A percentile compares a stretch with the other conserved stretches of the same genome.
phyloP scores from a whole-genome alignment of 2,888 invertebrate species.

The Parnassius apollo region DNA sequence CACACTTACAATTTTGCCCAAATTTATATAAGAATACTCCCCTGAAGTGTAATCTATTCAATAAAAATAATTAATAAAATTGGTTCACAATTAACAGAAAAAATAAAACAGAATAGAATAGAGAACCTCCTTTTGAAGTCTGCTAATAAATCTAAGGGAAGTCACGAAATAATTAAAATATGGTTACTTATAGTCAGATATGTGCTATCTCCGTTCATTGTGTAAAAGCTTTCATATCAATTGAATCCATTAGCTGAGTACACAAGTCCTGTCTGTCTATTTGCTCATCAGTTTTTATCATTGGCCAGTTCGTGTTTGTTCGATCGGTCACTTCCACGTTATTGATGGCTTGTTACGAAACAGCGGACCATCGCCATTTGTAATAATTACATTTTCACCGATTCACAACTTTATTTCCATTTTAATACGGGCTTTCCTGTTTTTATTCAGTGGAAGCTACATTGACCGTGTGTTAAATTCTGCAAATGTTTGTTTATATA shows the following conservation, averaged over 20 bases:
- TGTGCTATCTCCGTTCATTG: constrained; percentile 61
- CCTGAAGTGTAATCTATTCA: no score
- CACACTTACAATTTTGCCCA: no score
- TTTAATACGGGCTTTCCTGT: constrained; percentile 26
- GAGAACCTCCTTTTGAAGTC: no score
- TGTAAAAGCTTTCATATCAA: constrained; percentile 81
- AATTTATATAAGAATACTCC: no score
- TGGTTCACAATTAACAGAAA: no score
- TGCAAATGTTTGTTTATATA: constrained; percentile 37
- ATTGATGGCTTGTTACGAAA: constrained; percentile 73
- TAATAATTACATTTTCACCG: constrained; percentile 25
- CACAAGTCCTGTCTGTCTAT: constrained; percentile 77
- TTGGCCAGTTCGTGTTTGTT: constrained; percentile 75
- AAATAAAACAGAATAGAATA: no score
- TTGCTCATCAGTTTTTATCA: constrained; percentile 81
- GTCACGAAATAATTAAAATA: constrained; percentile 47
- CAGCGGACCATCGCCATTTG: constrained; percentile 46
- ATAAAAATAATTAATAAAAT: no score
- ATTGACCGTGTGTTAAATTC: constrained; percentile 22
- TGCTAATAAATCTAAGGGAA: constrained; percentile 32
- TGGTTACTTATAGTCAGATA: constrained; percentile 48
- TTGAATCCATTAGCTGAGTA: constrained; percentile 81
- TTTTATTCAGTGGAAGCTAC: constrained; percentile 24
- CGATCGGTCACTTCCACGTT: constrained; percentile 76
- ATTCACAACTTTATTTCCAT: constrained; percentile 29